Evolutionary conservation across 1,140 invertebrate genomes (phyloP).

Genomic region (Meloidogyne exigua): DNA sequence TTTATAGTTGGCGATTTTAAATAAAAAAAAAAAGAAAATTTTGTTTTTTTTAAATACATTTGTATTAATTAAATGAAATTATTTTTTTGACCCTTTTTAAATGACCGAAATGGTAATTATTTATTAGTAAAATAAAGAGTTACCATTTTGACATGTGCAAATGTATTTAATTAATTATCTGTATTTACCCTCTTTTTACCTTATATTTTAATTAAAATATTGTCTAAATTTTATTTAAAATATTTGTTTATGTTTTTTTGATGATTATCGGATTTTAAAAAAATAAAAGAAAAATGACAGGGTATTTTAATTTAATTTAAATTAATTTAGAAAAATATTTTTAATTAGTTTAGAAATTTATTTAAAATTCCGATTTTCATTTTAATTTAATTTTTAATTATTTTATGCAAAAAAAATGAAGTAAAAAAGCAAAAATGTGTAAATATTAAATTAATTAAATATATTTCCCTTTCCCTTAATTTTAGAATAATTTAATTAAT

Average conservation of each 20-base stretch:
- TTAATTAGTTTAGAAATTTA: neutral
- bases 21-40: neutral
- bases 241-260: neutral
- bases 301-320: neutral
- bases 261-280: slow-evolving; percentile 1
- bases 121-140: neutral
- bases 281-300: slow-evolving; percentile 1
- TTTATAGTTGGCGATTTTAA: neutral
- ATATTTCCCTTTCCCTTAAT: neutral
- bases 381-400: neutral
- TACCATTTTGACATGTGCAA: neutral
- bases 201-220: neutral
- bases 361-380: slow-evolving; percentile 3
- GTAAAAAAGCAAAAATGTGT: neutral
- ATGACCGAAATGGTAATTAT: too few relatives aligned
- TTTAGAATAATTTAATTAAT: neutral
- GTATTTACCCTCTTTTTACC: neutral
- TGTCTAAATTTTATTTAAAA: too few relatives aligned
- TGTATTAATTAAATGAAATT: neutral
- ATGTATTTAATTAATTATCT: neutral
- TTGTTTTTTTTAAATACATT: neutral
- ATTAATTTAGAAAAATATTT: neutral
- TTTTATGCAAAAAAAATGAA: neutral
- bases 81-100: neutral
- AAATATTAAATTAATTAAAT: neutral